Evolutionary conservation across 2,888 invertebrate genomes (phyloP).

Genomic region (Hemaris fuciformis): DNA sequence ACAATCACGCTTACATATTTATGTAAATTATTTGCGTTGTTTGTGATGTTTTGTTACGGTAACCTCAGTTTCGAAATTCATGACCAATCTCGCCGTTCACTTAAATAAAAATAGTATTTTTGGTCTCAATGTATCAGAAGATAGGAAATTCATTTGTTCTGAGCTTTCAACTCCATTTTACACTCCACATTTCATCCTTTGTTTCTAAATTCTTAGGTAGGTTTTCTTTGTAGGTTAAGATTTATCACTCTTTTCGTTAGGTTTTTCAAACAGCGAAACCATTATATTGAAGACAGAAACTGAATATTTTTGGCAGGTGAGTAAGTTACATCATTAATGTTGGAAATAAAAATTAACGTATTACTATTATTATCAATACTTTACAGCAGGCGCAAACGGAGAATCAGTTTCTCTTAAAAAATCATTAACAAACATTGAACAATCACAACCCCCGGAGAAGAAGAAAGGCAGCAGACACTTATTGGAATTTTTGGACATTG

Average conservation of each 20-base stretch:
- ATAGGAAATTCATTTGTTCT: background rate
- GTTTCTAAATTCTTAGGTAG: background rate
- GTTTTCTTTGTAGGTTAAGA: background rate
- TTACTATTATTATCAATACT: no score
- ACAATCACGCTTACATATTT: background rate
- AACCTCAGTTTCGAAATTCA: background rate
- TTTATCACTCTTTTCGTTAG: background rate
- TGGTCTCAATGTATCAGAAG: background rate
- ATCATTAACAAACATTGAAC: no score
- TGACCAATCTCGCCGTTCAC: background rate
- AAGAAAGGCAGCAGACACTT: no score
- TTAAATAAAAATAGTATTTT: background rate
- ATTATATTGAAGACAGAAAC: background rate
- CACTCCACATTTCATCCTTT: background rate
- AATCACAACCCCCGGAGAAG: no score
- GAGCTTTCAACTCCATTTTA: background rate
- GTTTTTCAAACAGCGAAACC: background rate
- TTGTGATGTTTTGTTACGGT: background rate
- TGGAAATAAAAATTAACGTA: background rate
- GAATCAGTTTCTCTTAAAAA: no score
- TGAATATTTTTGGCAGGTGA: no score
- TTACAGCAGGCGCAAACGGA: no score
- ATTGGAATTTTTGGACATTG: no score
- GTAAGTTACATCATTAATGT: background rate
- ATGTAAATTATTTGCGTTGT: background rate